Percentiles rank a stretch among this genome's conserved stretches.
phyloP scores from a whole-genome alignment of 2,113 vertebrate genomes.

The Sapayoa aenigma region DNA sequence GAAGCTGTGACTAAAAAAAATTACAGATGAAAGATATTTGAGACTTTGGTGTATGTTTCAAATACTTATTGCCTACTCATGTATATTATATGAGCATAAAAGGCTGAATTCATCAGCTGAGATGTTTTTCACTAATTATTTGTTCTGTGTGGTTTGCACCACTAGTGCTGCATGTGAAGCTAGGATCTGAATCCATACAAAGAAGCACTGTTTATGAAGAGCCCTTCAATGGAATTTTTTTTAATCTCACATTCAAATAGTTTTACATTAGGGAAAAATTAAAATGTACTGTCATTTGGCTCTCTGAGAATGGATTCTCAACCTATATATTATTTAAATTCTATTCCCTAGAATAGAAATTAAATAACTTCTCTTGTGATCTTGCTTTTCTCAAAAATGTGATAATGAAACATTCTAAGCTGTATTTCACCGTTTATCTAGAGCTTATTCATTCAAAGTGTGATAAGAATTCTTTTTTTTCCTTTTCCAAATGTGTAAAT shows the following conservation, averaged over 20 bases:
- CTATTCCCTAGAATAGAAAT: constrained; percentile 3
- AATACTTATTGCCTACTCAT: not conserved
- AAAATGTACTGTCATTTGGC: not conserved
- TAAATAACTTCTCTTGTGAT: constrained; percentile 33
- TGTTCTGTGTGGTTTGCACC: not conserved
- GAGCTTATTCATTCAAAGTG: constrained; percentile 37
- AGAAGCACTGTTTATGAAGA: not conserved
- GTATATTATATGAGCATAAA: not conserved
- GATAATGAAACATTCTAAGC: constrained; percentile 34
- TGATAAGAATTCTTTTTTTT: constrained; percentile 28
- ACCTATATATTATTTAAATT: constrained; percentile 24
- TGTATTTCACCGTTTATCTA: constrained; percentile 47
- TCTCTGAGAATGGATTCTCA: constrained; percentile 34
- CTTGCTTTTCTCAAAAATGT: constrained; percentile 38
- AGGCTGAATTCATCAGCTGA: not conserved
- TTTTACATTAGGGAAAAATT: not conserved
- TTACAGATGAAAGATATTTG: not conserved
- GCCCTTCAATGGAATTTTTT: not conserved
- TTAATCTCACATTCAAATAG: not conserved
- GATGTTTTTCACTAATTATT: not conserved
- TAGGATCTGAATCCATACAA: not conserved
- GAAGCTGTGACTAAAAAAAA: not conserved
- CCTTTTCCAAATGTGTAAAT: constrained; percentile 39
- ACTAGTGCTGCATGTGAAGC: not conserved
- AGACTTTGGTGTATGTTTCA: not conserved